Percentiles rank a stretch among this genome's conserved stretches.
Evolutionary conservation across 2,113 vertebrate genomes (phyloP).

Genomic region (Aix galericulata): DNA sequence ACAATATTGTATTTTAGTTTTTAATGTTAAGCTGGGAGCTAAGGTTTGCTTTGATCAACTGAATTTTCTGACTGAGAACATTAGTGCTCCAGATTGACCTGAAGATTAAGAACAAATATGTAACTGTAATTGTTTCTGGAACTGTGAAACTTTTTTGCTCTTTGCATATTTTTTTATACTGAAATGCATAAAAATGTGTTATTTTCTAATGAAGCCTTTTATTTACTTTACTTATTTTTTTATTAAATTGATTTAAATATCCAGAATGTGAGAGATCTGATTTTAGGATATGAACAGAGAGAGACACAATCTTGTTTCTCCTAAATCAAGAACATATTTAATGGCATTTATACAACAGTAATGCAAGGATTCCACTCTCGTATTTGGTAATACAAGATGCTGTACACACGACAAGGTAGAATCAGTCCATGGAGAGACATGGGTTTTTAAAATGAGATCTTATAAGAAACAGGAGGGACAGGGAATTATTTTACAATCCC

Average conservation of each 20-base stretch:
- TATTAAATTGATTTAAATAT: neutral
- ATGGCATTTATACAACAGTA: neutral
- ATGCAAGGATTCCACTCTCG: neutral
- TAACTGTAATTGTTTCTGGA: neutral
- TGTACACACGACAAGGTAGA: neutral
- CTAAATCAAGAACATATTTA: neutral
- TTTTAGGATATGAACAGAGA: neutral
- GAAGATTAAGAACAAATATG: neutral
- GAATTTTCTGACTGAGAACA: neutral
- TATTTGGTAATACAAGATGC: neutral
- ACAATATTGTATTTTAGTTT: neutral
- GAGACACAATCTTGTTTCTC: neutral
- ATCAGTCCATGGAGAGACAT: neutral
- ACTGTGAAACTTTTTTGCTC: neutral
- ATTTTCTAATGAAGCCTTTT: neutral
- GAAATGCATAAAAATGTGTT: neutral
- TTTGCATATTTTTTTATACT: neutral
- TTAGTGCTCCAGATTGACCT: neutral
- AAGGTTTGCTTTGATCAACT: neutral
- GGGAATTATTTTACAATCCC: neutral
- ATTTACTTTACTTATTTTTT: neutral
- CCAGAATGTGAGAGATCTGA: neutral
- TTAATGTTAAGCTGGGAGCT: neutral
- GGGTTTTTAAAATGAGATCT: neutral
- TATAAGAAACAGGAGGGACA: neutral